These are phyloP conservation scores for Pygocentrus nattereri DNA, from an alignment of 2,797 vertebrate genomes.

Conservation along the genomic window DNA sequence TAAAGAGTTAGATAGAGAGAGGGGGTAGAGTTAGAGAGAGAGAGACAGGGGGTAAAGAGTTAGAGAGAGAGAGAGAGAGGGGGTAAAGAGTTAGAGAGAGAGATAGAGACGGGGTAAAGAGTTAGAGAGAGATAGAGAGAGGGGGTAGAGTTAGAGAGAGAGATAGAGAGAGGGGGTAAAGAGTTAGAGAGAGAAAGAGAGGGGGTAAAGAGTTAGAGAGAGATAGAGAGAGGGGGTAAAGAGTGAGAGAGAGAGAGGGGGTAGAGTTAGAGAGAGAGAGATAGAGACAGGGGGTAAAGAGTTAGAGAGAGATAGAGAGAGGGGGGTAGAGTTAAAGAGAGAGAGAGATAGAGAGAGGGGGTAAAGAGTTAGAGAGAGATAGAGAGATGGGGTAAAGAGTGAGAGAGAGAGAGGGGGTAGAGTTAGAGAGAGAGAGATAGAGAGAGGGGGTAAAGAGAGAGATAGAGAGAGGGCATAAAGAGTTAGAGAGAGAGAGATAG, in stretches of 20 bases:
- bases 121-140: neutral
- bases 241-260: no score
- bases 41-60: neutral
- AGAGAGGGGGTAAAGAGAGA: no score
- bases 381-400: slow-evolving; percentile 32
- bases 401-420: slow-evolving; percentile 5
- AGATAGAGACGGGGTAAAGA: slow-evolving; percentile 15
- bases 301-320: neutral
- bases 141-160: no score
- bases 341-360: neutral
- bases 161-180: neutral
- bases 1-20: no score
- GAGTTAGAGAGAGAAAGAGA: no score
- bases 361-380: no score
- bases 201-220: neutral
- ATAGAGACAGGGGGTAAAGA: no score
- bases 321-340: slow-evolving; percentile 9
- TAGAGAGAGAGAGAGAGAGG: no score
- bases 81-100: no score
- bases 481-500: neutral
- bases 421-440: neutral
- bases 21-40: no score
- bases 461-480: no score
- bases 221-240: neutral
- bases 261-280: neutral